Conservation (phyloP, 2,888 invertebrate species). For the Galeopsomyia nigrocyanea region DNA sequence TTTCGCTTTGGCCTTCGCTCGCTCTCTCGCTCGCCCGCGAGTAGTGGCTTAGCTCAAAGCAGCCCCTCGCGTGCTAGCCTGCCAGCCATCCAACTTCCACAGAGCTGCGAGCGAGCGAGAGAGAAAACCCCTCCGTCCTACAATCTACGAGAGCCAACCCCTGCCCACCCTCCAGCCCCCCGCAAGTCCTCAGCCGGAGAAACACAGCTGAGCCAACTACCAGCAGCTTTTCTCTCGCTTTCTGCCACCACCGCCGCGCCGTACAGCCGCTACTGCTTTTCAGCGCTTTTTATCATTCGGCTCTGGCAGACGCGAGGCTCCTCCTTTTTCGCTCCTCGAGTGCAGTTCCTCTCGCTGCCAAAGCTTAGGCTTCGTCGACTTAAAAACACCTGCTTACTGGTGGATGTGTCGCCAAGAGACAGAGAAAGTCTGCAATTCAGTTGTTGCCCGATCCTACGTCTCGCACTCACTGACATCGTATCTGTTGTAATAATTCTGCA, state of each 20-base stretch:
- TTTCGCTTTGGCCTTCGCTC: slow-evolving; percentile 53
- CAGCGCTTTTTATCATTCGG: slow-evolving; percentile 37
- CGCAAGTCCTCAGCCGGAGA: slow-evolving; percentile 58
- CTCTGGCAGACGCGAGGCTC: slow-evolving; percentile 4
- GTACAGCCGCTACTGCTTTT: slow-evolving; percentile 10
- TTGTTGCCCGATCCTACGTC: too few species aligned
- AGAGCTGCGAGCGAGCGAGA: neutral
- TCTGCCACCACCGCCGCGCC: neutral
- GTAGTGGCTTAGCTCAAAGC: slow-evolving; percentile 66
- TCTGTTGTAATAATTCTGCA: too few species aligned
- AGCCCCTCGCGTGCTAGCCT: slow-evolving; percentile 65
- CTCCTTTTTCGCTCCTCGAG: slow-evolving; percentile 11
- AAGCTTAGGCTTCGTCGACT: slow-evolving; percentile 7
- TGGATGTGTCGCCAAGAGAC: neutral
- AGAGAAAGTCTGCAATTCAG: too few species aligned
- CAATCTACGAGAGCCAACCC: slow-evolving; percentile 53
- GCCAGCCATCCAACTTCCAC: slow-evolving; percentile 63
- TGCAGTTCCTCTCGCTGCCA: too few species aligned
- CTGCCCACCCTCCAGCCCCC: slow-evolving; percentile 57
- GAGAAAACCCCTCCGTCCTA: slow-evolving; percentile 45
- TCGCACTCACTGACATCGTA: too few species aligned
- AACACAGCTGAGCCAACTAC: slow-evolving; percentile 68
- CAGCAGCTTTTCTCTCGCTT: slow-evolving; percentile 36
- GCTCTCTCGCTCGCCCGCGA: slow-evolving; percentile 60
- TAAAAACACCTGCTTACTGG: slow-evolving; percentile 33